Percentiles rank a stretch among this genome's conserved stretches.
Evolutionary conservation across 2,113 vertebrate genomes (phyloP).

Genomic region (Isurus oxyrinchus): DNA sequence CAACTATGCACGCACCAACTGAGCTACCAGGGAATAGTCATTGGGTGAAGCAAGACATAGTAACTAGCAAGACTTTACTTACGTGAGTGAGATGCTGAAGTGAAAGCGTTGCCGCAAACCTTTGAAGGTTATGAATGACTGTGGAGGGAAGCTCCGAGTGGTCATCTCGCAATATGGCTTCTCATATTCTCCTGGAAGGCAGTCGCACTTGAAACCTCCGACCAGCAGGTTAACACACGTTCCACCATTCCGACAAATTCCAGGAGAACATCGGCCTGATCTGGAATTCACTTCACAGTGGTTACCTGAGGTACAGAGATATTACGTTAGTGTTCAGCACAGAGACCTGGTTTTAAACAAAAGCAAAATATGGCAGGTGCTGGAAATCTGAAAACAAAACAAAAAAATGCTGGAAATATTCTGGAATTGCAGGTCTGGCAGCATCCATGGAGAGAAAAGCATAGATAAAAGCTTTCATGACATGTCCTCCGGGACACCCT

Average conservation of each 20-base stretch:
- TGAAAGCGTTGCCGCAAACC: constrained; percentile 91
- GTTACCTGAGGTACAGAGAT: constrained; percentile 59
- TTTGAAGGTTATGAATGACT: constrained; percentile 84
- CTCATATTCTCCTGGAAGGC: constrained; percentile 74
- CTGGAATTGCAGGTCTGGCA: no score
- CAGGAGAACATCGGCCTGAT: constrained; percentile 72
- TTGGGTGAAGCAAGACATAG: neutral
- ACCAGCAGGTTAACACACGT: constrained; percentile 85
- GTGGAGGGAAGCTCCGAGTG: constrained; percentile 78
- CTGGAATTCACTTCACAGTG: constrained; percentile 77
- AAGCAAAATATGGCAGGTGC: neutral
- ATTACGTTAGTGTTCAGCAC: neutral
- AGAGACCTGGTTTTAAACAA: neutral
- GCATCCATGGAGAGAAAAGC: neutral
- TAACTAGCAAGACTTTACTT: constrained; percentile 48
- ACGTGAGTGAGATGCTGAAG: constrained; percentile 87
- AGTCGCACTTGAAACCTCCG: constrained; percentile 87
- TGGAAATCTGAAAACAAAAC: neutral
- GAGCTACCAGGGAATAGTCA: neutral
- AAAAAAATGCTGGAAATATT: neutral
- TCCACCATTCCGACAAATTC: constrained; percentile 81
- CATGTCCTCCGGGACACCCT: no score
- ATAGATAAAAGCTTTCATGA: neutral
- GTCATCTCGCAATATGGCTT: constrained; percentile 86
- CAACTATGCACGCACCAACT: neutral